Evolutionary conservation across 2,113 vertebrate genomes (phyloP), one percentile per base, ranked within the genome.

Genomic region (Centropus bengalensis): DNA sequence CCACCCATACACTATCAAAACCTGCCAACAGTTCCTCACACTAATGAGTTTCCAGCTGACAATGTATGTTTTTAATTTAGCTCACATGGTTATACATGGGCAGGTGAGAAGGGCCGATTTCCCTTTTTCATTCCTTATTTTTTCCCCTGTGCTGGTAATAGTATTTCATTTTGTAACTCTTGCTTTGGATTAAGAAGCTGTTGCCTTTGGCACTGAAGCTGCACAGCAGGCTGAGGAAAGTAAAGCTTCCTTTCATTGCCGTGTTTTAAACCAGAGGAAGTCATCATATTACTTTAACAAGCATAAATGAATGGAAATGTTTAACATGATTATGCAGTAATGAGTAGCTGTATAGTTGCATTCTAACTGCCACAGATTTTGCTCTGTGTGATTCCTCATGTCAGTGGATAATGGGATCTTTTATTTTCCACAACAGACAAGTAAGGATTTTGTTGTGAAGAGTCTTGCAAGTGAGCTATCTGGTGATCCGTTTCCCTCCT

Each of bases 201-300:
- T 96, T 95, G 96, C 96, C 95, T 96, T 96, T 96, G 95, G 96
- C 96, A 71, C 90, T 86, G 82, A 94, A 60, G 92, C 82, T 90
- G 86, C 94, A 82, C 94, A 96, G 96, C 95, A 82, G 88, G 95
- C 86, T 92, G 66, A 88, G 88, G 76, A 91, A 96, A 88, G 91
- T 78, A 93, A 94, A 93, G 89, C 82, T 86, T 88, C 91, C 90
- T 95, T 96, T 97, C 93, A 94, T 91, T 94, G 76, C 89, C 76
- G 51, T 90, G 90, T 96, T 90, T 96, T 88, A 96, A 96, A 96
- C 88, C 81, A 71, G 88, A 91, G 85, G 76, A 94, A 95, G 90
- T 93, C 92, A 93, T 94, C 91, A 90, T 56, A 88, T 91, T 95
- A 96, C 90, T 93, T 95, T 94, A 97, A 96, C 94, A 97, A 95